Evolutionary conservation across 1,140 invertebrate species (phyloP).

Genomic region (Lutraria rhynchaena): DNA sequence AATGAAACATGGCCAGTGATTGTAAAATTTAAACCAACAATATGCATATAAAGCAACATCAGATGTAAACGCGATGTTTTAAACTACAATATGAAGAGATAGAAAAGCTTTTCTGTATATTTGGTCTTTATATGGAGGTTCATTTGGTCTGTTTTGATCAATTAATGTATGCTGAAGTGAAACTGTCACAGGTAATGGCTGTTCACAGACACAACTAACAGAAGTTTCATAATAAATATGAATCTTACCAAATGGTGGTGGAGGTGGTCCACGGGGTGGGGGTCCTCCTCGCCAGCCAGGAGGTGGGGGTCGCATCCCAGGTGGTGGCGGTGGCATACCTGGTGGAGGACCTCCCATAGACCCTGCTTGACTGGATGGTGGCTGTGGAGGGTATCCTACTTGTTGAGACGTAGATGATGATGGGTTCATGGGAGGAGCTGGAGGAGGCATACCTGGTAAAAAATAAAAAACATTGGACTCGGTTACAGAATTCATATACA

Average conservation of each 20-base stretch:
- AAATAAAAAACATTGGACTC: too few species aligned
- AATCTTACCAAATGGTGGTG: slow-evolving; percentile 41
- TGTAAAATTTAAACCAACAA: too few species aligned
- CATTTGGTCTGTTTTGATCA: too few species aligned
- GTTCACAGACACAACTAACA: background rate
- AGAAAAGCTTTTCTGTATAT: too few species aligned
- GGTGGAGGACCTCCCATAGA: slow-evolving; percentile 33
- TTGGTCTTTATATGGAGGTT: too few species aligned
- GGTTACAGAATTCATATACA: too few species aligned
- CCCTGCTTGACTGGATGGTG: background rate
- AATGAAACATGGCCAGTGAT: too few species aligned
- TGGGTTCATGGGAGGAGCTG: slow-evolving; percentile 38
- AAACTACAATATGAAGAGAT: too few species aligned
- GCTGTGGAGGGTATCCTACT: slow-evolving; percentile 35
- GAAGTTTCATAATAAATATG: background rate
- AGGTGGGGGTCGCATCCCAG: slow-evolving; percentile 80
- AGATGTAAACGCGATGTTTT: too few species aligned
- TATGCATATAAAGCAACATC: too few species aligned
- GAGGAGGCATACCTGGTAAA: slow-evolving; percentile 61
- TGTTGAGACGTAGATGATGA: slow-evolving; percentile 1
- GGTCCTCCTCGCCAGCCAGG: slow-evolving; percentile 76
- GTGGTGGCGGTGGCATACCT: slow-evolving; percentile 74
- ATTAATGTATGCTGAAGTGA: too few species aligned
- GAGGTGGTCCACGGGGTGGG: slow-evolving; percentile 68
- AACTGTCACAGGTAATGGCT: background rate